Conservation (phyloP, 2,113 vertebrate species). For the Monarcha castaneiventris region DNA sequence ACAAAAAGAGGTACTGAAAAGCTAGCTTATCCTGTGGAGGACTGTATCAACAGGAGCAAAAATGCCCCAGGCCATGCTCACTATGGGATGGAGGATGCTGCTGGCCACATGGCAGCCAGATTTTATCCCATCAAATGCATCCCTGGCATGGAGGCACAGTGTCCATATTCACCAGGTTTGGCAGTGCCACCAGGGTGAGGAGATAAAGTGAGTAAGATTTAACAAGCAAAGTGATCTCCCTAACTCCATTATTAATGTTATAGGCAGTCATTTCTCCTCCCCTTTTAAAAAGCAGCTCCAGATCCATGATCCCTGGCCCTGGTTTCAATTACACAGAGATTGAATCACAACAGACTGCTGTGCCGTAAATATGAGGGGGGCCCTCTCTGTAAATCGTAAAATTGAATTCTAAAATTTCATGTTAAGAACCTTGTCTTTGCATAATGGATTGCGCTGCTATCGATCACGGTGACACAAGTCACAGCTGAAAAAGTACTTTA, state of each 20-base stretch:
- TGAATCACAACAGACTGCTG: conserved; percentile 22
- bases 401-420: conserved; percentile 57
- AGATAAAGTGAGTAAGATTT: neutral
- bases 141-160: neutral
- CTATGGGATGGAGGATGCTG: neutral
- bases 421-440: conserved; percentile 52
- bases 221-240: neutral
- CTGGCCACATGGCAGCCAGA: neutral
- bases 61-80: neutral
- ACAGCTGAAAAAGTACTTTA: conserved; percentile 58
- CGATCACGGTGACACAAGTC: conserved; percentile 56
- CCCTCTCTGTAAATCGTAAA: conserved; percentile 10
- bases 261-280: neutral
- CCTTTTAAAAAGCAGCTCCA: neutral
- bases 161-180: neutral
- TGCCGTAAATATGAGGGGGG: neutral
- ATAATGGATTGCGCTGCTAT: conserved; percentile 36
- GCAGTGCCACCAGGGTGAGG: neutral
- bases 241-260: neutral
- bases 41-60: neutral
- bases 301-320: neutral
- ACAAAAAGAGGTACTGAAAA: neutral
- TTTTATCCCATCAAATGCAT: neutral
- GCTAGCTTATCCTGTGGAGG: neutral
- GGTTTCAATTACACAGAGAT: conserved; percentile 40